Evolutionary conservation across 1,140 invertebrate genomes (phyloP), one percentile per base, ranked within the genome.

Genomic region (Sarcophaga bullata): DNA sequence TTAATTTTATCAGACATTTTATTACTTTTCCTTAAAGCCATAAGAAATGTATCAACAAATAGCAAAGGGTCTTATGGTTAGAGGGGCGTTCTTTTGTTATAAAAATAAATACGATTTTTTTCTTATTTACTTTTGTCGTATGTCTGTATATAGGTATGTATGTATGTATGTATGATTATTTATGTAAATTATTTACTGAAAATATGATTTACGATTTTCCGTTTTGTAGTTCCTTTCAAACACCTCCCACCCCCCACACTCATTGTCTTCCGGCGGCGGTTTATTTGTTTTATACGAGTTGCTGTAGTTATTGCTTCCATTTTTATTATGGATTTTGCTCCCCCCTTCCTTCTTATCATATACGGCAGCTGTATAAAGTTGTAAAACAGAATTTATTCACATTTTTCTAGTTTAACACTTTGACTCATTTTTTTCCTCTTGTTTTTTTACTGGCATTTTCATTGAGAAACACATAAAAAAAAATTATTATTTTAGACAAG

Each of bases 151-250:
- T 37, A 37, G 25, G 25, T 37, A 37, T 37, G 25, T 37, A 1
- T 37, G 25, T 37, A 37, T 37, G 25, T 37, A 1, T 37, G 25
- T 37, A 37, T 37, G 25, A 37, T 37, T 68, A 68, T 19, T 19
- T 68, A 68, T 68, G 62, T 68, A 68, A 68, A 68, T 68, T 68
- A 19, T 25, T 68, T 68, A 68, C 62, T 19, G 62, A 68, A 68
- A 68, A 68, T 68, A 68, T 68, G 62, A 68, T 68, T 68, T 68
- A 68, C 62, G 62, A 68, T 68, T 10, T 68, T 68, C 62, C 62
- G 62, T 68, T 68, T 68, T 68, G 62, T 68, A 19, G 9, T 68
- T 19, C n/a, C 8, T 68, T 68, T 7, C 25, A 37, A 37, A n/a
- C n/a, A n/a, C n/a, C n/a, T n/a, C n/a, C n/a, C n/a, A n/a, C n/a